Percentiles rank a stretch among this genome's conserved stretches.
Evolutionary conservation across 2,113 vertebrate genomes (phyloP).

Genomic region (Hassar affinis): DNA sequence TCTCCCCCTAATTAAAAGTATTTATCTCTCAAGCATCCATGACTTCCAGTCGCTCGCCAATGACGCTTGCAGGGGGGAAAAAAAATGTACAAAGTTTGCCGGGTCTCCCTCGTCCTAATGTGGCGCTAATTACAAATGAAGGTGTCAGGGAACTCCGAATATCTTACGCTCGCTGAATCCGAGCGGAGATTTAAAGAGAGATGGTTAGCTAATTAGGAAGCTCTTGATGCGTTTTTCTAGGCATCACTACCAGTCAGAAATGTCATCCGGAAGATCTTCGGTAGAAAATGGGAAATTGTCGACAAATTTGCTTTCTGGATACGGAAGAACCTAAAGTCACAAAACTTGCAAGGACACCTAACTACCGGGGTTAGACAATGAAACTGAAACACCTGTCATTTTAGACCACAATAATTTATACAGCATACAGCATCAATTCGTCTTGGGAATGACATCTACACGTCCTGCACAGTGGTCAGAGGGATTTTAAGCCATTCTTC

Average conservation of each 20-base stretch:
- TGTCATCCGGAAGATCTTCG: neutral
- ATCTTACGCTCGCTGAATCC: slow-evolving; percentile 15
- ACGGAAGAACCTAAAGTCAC: neutral
- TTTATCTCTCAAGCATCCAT: slow-evolving; percentile 99
- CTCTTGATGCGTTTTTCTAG: slow-evolving; percentile 10
- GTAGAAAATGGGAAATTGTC: neutral
- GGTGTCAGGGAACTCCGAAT: slow-evolving; percentile 40
- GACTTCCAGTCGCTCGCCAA: slow-evolving; percentile 82
- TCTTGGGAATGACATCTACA: no score
- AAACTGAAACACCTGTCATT: no score
- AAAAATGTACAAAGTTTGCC: slow-evolving; percentile 59
- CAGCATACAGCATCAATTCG: no score
- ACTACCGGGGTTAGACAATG: no score
- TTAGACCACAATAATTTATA: no score
- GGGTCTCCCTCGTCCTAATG: slow-evolving; percentile 57
- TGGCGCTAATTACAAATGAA: slow-evolving; percentile 55
- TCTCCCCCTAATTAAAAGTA: slow-evolving; percentile 99
- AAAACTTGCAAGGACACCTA: neutral
- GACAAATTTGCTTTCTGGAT: neutral
- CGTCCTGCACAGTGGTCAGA: no score
- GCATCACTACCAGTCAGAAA: neutral
- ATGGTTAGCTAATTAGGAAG: slow-evolving; percentile 27
- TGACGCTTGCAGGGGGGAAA: slow-evolving; percentile 57
- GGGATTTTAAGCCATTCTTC: no score
- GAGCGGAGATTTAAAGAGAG: slow-evolving; percentile 14